Evolutionary conservation across 1,140 invertebrate species (phyloP).

Genomic region (Procambarus clarkii): DNA sequence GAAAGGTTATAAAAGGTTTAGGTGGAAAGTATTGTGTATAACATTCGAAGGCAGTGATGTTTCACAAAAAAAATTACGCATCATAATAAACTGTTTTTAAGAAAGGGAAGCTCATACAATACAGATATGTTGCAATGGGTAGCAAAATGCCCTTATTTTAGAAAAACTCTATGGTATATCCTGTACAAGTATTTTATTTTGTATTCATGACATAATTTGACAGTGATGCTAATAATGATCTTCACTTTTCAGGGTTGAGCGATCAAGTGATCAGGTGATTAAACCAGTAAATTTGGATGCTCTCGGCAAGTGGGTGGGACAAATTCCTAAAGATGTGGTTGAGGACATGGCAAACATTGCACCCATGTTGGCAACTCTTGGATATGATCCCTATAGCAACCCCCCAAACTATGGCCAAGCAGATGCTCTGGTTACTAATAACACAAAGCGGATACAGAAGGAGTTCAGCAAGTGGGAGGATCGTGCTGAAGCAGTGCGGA

Average conservation of each 20-base stretch:
- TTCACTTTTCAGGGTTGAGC: slow-evolving; percentile 87
- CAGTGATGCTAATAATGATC: neutral
- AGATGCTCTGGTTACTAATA: slow-evolving; percentile 88
- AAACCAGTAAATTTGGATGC: slow-evolving; percentile 98
- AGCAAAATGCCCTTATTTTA: too few species aligned
- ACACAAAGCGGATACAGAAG: slow-evolving; percentile 80
- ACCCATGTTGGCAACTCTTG: slow-evolving; percentile 91
- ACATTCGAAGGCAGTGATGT: too few species aligned
- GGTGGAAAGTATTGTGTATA: too few species aligned
- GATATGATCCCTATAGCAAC: slow-evolving; percentile 95
- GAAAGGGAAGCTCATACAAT: too few species aligned
- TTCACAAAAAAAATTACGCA: too few species aligned
- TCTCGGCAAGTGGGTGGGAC: slow-evolving; percentile 96
- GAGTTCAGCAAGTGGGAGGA: slow-evolving; percentile 77
- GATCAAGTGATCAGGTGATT: slow-evolving; percentile 98
- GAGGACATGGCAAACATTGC: slow-evolving; percentile 93
- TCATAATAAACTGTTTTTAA: too few species aligned
- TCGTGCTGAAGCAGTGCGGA: slow-evolving; percentile 74
- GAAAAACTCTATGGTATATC: too few species aligned
- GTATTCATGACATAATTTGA: too few species aligned
- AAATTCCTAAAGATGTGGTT: slow-evolving; percentile 93
- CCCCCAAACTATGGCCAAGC: slow-evolving; percentile 94
- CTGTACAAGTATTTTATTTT: too few species aligned
- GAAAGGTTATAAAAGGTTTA: too few species aligned
- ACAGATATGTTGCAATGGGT: too few species aligned